Conservation (phyloP, 2,888 invertebrate genomes). For the Cantharis rustica region DNA sequence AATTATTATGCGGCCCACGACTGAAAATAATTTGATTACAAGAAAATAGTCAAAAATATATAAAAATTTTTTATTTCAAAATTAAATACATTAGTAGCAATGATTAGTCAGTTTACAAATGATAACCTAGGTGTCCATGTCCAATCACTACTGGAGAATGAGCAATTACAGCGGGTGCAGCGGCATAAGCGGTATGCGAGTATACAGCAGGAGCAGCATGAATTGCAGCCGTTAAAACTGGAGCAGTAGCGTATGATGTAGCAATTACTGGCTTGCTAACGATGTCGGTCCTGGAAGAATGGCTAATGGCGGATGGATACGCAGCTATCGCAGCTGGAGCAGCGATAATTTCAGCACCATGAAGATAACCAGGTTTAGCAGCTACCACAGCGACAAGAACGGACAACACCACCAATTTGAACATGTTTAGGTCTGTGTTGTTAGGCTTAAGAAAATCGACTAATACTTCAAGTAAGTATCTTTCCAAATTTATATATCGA, state of each 20-base stretch:
- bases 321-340: slow-evolving; percentile 38
- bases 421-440: slow-evolving; percentile 43
- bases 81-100: neutral
- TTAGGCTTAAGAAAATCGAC: neutral
- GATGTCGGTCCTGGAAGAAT: slow-evolving; percentile 32
- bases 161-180: neutral
- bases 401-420: slow-evolving; percentile 57
- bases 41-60: neutral
- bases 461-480: neutral
- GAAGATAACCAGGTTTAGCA: slow-evolving; percentile 15
- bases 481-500: neutral
- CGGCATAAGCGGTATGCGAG: neutral
- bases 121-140: neutral
- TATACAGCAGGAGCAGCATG: slow-evolving; percentile 43
- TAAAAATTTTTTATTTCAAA: neutral
- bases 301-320: slow-evolving; percentile 34
- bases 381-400: slow-evolving; percentile 60
- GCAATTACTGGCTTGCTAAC: slow-evolving; percentile 4
- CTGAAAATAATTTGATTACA: neutral
- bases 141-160: neutral
- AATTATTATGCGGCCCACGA: no score
- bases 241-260: slow-evolving; percentile 5
- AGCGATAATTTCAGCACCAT: slow-evolving; percentile 43
- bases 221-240: slow-evolving; percentile 48
- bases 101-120: neutral